Conservation (phyloP, 2,797 vertebrate genomes). For the Dicrostonyx torquatus region DNA sequence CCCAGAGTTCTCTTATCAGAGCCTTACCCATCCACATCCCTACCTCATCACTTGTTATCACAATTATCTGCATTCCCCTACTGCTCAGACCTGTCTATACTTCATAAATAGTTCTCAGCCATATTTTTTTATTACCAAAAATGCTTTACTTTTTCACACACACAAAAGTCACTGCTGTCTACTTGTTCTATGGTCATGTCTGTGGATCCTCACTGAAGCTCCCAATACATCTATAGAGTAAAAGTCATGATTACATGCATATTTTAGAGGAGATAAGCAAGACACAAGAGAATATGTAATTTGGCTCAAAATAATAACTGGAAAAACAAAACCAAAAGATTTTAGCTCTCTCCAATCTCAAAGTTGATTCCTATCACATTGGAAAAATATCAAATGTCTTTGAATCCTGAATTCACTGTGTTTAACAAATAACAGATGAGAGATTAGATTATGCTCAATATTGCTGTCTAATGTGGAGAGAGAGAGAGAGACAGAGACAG, state of each 20-base stretch:
- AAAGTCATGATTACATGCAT: background rate
- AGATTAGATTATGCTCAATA: background rate
- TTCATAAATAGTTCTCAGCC: background rate
- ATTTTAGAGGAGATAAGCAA: background rate
- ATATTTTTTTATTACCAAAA: background rate
- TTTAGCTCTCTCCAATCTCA: background rate
- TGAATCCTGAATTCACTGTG: background rate
- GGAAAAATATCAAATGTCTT: background rate
- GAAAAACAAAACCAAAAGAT: background rate
- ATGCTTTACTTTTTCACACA: background rate
- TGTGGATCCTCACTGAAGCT: background rate
- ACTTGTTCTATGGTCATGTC: background rate
- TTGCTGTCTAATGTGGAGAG: background rate
- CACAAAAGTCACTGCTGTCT: background rate
- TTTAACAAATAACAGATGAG: background rate
- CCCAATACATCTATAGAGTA: background rate
- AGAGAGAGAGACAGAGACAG: too few relatives aligned
- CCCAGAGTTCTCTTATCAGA: accelerated
- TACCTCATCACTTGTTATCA: background rate
- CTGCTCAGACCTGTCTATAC: background rate
- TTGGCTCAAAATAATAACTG: background rate
- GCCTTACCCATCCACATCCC: background rate
- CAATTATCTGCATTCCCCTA: background rate
- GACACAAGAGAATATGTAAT: background rate
- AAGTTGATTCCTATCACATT: background rate